phyloP scores from a whole-genome alignment of 2,888 invertebrate genomes.

The Phaedon cochleariae region DNA sequence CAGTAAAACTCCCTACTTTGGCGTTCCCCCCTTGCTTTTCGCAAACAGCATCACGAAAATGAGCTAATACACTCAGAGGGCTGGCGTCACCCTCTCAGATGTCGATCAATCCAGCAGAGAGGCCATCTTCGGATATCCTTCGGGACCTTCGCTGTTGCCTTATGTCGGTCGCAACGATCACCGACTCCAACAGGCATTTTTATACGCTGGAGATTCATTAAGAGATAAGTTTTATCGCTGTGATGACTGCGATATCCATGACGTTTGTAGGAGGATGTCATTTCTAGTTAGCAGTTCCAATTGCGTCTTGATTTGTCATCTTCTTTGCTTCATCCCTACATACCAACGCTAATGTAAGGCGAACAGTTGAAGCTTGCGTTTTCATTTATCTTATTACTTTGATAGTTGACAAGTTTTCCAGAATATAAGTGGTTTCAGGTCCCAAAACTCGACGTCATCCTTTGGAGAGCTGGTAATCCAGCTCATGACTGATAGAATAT shows the following conservation, averaged over 20 bases:
- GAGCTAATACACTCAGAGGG: conserved; percentile 60
- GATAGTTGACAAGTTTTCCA: too few species aligned
- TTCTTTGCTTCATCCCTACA: neutral
- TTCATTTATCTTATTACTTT: too few species aligned
- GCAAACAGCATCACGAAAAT: conserved; percentile 63
- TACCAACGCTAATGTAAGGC: too few species aligned
- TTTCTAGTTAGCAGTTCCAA: neutral
- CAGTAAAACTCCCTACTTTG: conserved; percentile 66
- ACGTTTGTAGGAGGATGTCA: neutral
- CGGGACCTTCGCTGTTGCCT: neutral
- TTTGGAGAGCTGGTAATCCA: too few species aligned
- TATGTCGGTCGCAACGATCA: neutral
- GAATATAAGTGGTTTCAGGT: too few species aligned
- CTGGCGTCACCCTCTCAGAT: conserved; percentile 21
- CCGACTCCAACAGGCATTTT: neutral
- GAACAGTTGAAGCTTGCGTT: too few species aligned
- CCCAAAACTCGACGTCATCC: too few species aligned
- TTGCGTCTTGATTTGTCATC: neutral
- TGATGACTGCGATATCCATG: conserved; percentile 5
- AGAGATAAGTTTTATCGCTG: conserved; percentile 21
- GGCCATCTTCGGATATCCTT: conserved; percentile 6
- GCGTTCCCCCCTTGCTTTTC: conserved; percentile 55
- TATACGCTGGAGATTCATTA: conserved; percentile 29
- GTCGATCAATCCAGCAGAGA: conserved; percentile 25
- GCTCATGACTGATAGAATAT: too few species aligned